Conservation (phyloP, 2,888 invertebrate species). For the Alitta virens region DNA sequence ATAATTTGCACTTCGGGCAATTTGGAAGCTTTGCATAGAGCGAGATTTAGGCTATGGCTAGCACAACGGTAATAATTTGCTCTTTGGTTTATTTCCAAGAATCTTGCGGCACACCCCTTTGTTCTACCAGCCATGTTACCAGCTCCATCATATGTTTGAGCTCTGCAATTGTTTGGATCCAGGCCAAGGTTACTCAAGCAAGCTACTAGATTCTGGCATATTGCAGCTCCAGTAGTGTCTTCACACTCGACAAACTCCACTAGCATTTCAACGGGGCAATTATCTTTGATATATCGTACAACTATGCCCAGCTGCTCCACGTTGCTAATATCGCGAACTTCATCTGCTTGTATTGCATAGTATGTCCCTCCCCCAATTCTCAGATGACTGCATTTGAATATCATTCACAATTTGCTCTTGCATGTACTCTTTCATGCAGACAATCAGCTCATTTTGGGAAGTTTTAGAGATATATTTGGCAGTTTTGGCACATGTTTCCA, state of each 20-base stretch:
- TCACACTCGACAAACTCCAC: background rate
- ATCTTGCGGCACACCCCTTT: background rate
- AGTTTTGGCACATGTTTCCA: slow-evolving; percentile 9
- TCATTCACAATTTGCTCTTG: slow-evolving; percentile 9
- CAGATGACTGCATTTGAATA: background rate
- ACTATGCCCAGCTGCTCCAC: slow-evolving; percentile 11
- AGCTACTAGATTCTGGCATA: no score
- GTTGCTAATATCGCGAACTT: slow-evolving; percentile 5
- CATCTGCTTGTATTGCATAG: slow-evolving; percentile 9
- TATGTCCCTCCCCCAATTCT: no score
- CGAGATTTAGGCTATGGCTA: background rate
- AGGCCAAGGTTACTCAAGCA: background rate
- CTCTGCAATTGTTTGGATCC: slow-evolving; percentile 3
- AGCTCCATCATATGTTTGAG: slow-evolving; percentile 16
- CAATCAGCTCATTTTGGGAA: slow-evolving; percentile 11
- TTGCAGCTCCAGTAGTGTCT: no score
- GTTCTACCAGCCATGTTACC: slow-evolving; percentile 9
- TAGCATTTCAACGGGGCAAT: background rate
- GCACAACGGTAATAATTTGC: background rate
- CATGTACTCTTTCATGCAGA: slow-evolving; percentile 9
- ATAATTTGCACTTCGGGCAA: no score
- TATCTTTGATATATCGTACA: slow-evolving; percentile 5
- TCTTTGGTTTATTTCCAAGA: background rate
- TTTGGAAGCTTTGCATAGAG: no score
- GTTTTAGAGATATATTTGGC: slow-evolving; percentile 15